Evolutionary conservation across 2,113 vertebrate species (phyloP).

Genomic region (Pelodiscus sinensis): DNA sequence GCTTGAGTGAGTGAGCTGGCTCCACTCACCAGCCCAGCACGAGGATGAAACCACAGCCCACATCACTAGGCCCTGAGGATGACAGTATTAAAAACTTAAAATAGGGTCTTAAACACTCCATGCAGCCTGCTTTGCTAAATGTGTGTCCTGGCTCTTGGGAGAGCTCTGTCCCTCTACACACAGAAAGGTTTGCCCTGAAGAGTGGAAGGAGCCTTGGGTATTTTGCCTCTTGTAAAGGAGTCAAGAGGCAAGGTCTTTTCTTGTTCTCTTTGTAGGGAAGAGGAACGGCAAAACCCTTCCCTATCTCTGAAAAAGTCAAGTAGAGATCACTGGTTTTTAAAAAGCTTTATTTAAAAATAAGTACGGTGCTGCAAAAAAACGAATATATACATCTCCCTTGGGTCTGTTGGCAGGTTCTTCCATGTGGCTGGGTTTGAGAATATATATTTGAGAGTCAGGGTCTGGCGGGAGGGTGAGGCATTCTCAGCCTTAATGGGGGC

Average conservation of each 20-base stretch:
- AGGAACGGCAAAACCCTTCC: neutral
- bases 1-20: neutral
- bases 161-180: neutral
- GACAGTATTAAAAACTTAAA: neutral
- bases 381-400: neutral
- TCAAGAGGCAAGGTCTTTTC: neutral
- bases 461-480: neutral
- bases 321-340: neutral
- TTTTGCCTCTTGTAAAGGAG: neutral
- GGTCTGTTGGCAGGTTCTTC: accelerated
- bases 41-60: neutral
- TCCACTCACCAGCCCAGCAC: neutral
- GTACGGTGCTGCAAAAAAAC: constrained; percentile 14
- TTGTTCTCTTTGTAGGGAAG: neutral
- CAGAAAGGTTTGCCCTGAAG: neutral
- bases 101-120: neutral
- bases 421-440: neutral
- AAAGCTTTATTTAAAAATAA: constrained; percentile 65
- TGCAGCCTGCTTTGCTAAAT: neutral
- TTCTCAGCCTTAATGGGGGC: neutral
- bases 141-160: neutral
- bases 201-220: neutral
- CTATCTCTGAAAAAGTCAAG: neutral
- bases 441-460: neutral
- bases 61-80: neutral